Evolutionary conservation across 2,113 vertebrate genomes (phyloP).

Genomic region (Cyphomyrus discorhynchus): DNA sequence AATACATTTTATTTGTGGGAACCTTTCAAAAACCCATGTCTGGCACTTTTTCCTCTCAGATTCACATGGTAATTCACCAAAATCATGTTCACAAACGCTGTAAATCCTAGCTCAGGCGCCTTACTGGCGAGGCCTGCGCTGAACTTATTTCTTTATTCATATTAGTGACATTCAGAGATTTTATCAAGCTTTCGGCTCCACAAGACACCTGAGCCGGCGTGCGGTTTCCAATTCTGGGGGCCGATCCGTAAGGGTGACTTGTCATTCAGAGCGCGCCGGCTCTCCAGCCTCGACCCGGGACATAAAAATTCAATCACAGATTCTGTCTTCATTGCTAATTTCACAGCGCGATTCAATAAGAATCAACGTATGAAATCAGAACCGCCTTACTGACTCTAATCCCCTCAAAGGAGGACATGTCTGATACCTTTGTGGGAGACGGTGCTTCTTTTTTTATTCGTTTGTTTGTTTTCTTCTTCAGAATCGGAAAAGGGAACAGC

Average conservation of each 20-base stretch:
- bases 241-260: not conserved
- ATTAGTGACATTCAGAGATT: not conserved
- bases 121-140: not conserved
- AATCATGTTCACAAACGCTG: not conserved
- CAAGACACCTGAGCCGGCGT: not conserved
- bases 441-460: conserved; percentile 27
- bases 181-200: not conserved
- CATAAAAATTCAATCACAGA: conserved; percentile 36
- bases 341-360: conserved; percentile 14
- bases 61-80: not conserved
- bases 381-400: not conserved
- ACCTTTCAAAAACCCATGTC: not conserved
- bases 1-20: too few species aligned
- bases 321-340: conserved; percentile 26
- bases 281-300: conserved; percentile 22
- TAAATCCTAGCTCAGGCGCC: not conserved
- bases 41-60: not conserved
- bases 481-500: conserved; percentile 32
- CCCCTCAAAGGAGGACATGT: conserved; percentile 12
- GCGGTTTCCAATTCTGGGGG: not conserved
- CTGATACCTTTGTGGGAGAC: conserved; percentile 1
- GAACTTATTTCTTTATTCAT: not conserved
- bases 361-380: conserved; percentile 20
- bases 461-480: conserved; percentile 40
- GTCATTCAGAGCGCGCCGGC: conserved; percentile 18